These are phyloP conservation scores for Pseudochirops corinnae DNA, from an alignment of 2,797 vertebrate genomes.

Conservation along the genomic window DNA sequence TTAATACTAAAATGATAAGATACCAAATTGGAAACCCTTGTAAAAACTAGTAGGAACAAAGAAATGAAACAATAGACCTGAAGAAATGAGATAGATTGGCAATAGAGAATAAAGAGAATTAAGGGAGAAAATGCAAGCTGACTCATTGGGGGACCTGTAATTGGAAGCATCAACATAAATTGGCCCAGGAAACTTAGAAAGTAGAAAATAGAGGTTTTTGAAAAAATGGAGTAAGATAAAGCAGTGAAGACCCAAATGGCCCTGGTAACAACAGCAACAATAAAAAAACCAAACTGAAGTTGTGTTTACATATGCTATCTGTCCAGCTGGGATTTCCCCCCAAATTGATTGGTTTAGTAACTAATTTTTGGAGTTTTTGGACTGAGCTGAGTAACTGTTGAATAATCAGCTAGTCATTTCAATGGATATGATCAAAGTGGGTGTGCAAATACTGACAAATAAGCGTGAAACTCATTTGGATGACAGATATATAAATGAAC, in stretches of 20 bases:
- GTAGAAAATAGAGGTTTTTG: conserved; percentile 58
- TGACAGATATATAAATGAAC: conserved; percentile 51
- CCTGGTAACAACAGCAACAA: conserved; percentile 55
- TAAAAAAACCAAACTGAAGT: conserved; percentile 1
- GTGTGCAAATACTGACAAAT: conserved; percentile 67
- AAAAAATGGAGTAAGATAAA: conserved; percentile 67
- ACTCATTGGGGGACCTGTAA: conserved; percentile 63
- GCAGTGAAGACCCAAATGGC: conserved; percentile 66
- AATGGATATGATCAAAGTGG: conserved; percentile 70
- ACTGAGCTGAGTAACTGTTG: conserved; percentile 40
- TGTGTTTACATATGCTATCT: conserved; percentile 64
- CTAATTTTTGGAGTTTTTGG: conserved; percentile 60
- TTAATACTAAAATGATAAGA: conserved; percentile 54
- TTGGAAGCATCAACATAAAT: conserved; percentile 69
- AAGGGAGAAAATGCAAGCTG: conserved; percentile 44
- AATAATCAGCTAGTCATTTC: conserved; percentile 36
- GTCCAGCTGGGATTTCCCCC: conserved; percentile 43
- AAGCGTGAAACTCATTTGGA: conserved; percentile 69
- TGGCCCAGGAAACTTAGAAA: conserved; percentile 63
- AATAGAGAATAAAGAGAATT: conserved; percentile 62
- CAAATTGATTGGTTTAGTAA: conserved; percentile 60
- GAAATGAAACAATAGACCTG: conserved; percentile 59
- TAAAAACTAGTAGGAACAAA: conserved; percentile 53
- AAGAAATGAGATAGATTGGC: conserved; percentile 48
- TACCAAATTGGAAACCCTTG: conserved; percentile 43